These are phyloP conservation scores for Pelodiscus sinensis DNA, from an alignment of 2,113 vertebrate species.

Conservation along the genomic window DNA sequence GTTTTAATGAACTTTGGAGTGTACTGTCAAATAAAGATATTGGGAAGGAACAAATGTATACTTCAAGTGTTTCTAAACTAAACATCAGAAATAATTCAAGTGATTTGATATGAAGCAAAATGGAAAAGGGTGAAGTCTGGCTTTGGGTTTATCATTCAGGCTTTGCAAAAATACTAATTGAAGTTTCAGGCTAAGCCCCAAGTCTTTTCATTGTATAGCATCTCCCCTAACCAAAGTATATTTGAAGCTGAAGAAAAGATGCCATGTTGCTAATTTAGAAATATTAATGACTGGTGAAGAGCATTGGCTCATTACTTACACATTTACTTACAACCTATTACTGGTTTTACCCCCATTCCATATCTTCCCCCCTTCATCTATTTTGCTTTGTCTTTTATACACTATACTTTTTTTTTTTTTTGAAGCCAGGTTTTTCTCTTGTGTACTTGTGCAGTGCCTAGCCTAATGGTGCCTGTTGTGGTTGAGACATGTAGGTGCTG, in stretches of 20 bases:
- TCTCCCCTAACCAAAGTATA: not conserved
- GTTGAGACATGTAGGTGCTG: not conserved
- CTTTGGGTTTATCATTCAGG: not conserved
- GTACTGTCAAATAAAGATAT: not conserved
- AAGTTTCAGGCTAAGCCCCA: not conserved
- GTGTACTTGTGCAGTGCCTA: not conserved
- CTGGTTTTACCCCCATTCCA: not conserved
- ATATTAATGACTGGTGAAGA: not conserved
- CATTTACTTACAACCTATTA: not conserved
- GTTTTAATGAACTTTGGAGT: not conserved
- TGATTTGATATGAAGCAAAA: not conserved
- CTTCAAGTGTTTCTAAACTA: not conserved
- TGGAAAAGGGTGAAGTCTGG: rapidly evolving
- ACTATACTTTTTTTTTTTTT: not conserved
- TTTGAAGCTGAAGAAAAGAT: not conserved
- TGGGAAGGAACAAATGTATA: not conserved
- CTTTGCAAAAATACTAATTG: not conserved
- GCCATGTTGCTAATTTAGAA: not conserved
- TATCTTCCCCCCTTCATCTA: not conserved
- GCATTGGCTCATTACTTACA: not conserved
- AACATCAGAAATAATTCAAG: not conserved
- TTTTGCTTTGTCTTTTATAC: not conserved
- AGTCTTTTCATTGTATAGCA: not conserved
- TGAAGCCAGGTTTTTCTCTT: not conserved
- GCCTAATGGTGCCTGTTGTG: not conserved